Evolutionary conservation across 2,888 invertebrate species (phyloP), one percentile per base, ranked within the genome.

Genomic region (Drosophila cyrtoloma): DNA sequence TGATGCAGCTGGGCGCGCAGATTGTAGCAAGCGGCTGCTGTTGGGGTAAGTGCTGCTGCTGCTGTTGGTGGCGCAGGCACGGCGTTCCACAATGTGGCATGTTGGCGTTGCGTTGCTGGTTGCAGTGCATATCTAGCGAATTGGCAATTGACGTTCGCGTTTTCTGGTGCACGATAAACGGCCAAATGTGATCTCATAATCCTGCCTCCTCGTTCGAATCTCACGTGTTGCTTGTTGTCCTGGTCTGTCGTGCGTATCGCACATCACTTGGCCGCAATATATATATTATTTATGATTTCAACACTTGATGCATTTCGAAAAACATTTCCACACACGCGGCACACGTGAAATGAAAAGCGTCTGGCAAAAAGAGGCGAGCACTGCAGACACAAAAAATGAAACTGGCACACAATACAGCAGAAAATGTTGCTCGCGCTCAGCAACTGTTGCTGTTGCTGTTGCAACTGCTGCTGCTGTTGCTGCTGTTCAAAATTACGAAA

Each of bases 141-240:
- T 53, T 81, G 82, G 70, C 75, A 80, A 58, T 67, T 58, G 22
- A 47, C 56, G 74, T 66, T 85, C 57, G 90, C 75, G 73, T 84
- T 84, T 71, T 92, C 91, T 69, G 85, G 81, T 82, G 84, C 88
- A 83, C 86, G 83, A 77, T 87, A 90, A 72, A 86, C 89, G 72
- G 84, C 69, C 76, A 86, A 84, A 86, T 92, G 91, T 67, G 92
- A 91, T 92, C 92, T 92, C 92, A 92, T 92, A 91, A 90, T 92
- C 85, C 81, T 84, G 73, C 47, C 67, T 64, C 58, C 67, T 64
- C 58, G 35, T 47, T 67, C 82, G 61, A 62, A 66, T 77, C 70
- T 83, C 68, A 77, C 69, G 63, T 69, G 42, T 61, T 47, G 58
- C 52, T 78, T 60, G 64, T 74, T 67, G 62, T 69, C 64, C 59